Conservation (phyloP, 2,113 vertebrate species). For the Stictonetta naevosa region DNA sequence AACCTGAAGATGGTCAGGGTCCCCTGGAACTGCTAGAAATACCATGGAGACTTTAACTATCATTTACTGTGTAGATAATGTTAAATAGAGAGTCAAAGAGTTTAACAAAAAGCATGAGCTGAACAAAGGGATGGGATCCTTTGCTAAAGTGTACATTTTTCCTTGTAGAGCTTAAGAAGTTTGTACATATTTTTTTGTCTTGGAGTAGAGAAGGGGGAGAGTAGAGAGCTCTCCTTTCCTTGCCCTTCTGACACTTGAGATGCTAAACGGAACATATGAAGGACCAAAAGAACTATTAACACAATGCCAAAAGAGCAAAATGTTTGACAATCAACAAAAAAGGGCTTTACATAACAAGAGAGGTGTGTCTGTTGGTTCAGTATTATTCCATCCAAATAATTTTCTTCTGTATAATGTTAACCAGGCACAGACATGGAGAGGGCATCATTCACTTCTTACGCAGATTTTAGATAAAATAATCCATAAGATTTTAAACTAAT, state of each 20-base stretch:
- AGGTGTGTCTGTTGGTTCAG: background rate
- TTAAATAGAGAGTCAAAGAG: slow-evolving; percentile 47
- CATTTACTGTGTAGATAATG: background rate
- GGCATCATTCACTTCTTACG: background rate
- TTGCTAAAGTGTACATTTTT: slow-evolving; percentile 5
- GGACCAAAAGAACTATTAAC: background rate
- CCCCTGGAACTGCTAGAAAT: background rate
- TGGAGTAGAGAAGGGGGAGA: background rate
- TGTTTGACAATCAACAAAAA: background rate
- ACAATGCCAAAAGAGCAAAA: background rate
- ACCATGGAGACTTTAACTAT: background rate
- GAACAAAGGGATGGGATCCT: background rate
- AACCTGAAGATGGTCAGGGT: background rate
- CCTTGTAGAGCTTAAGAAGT: background rate
- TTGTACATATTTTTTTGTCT: background rate
- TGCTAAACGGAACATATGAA: background rate
- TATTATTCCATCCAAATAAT: background rate
- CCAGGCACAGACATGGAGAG: background rate
- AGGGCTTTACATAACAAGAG: background rate
- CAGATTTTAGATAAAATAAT: background rate
- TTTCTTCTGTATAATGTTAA: background rate
- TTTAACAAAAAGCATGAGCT: slow-evolving; percentile 60
- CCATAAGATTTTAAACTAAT: background rate
- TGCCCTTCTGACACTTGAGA: background rate
- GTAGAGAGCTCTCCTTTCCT: background rate